Evolutionary conservation across 2,113 vertebrate species (phyloP).

Genomic region (Toxotes jaculatrix): DNA sequence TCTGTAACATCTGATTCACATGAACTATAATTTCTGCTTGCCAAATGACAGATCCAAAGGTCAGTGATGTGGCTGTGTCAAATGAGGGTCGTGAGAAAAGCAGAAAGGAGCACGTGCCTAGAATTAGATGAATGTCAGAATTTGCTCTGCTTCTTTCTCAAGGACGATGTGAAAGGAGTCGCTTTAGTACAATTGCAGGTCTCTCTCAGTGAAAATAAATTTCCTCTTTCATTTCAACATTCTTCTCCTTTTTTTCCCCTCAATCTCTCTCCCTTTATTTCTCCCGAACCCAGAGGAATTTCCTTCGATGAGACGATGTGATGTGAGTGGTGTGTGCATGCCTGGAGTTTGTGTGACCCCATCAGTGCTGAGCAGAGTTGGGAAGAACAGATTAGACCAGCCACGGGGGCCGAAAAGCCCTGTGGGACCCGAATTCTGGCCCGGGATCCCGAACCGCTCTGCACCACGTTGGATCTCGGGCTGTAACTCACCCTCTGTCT

Average conservation of each 20-base stretch:
- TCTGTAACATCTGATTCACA: slow-evolving; percentile 74
- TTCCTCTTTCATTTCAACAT: slow-evolving; percentile 48
- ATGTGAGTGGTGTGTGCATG: slow-evolving; percentile 53
- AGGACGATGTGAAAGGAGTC: slow-evolving; percentile 25
- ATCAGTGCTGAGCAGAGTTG: slow-evolving; percentile 28
- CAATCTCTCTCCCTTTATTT: slow-evolving; percentile 31
- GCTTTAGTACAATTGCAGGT: slow-evolving; percentile 39
- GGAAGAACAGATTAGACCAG: slow-evolving; percentile 20
- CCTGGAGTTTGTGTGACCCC: slow-evolving; percentile 68
- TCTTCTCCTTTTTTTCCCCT: slow-evolving; percentile 10
- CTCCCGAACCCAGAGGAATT: slow-evolving; percentile 50
- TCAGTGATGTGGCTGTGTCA: slow-evolving; percentile 73
- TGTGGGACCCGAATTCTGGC: slow-evolving; percentile 62
- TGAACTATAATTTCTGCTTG: slow-evolving; percentile 66
- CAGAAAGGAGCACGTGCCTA: slow-evolving; percentile 44
- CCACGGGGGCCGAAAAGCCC: slow-evolving; percentile 39
- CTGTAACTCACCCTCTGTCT: slow-evolving; percentile 77
- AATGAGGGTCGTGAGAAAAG: slow-evolving; percentile 78
- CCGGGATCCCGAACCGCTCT: slow-evolving; percentile 35
- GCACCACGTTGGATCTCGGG: slow-evolving; percentile 53
- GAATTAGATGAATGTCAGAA: slow-evolving; percentile 65
- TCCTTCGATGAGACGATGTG: slow-evolving; percentile 23
- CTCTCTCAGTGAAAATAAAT: slow-evolving; percentile 29
- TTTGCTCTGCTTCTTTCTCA: slow-evolving; percentile 12
- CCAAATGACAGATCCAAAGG: slow-evolving; percentile 67